Evolutionary conservation across 2,888 invertebrate genomes (phyloP).

Genomic region (Chesias legatella): DNA sequence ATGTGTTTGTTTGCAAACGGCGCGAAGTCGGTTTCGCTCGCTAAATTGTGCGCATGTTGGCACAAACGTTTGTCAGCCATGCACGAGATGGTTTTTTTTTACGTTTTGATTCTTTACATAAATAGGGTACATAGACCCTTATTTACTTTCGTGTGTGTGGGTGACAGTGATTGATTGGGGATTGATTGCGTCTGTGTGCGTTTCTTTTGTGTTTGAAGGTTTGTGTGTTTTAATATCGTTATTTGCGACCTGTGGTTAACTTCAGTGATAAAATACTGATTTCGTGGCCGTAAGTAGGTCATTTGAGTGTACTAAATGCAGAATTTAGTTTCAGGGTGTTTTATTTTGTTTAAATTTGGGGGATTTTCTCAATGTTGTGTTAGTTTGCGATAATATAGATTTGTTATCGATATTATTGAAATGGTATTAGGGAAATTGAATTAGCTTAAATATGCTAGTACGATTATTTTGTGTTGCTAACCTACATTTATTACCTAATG

Average conservation of each 20-base stretch:
- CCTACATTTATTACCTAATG: too few species aligned
- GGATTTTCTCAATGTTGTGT: too few species aligned
- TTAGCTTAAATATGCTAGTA: too few species aligned
- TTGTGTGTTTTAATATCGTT: background rate
- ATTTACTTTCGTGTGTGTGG: slow-evolving; percentile 41
- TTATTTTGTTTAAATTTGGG: too few species aligned
- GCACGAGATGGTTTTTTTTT: slow-evolving; percentile 35
- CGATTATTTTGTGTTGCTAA: too few species aligned
- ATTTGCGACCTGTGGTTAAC: background rate
- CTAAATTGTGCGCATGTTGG: slow-evolving; percentile 45
- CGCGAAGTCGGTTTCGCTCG: slow-evolving; percentile 45
- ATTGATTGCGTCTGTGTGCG: slow-evolving; percentile 29
- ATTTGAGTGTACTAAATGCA: background rate
- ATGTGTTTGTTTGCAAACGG: slow-evolving; percentile 50
- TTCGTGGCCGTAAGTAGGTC: slow-evolving; percentile 9
- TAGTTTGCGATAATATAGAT: too few species aligned
- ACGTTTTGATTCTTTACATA: slow-evolving; percentile 45
- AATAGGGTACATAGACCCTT: slow-evolving; percentile 34
- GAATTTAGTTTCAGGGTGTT: too few species aligned
- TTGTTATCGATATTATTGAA: too few species aligned
- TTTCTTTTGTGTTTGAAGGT: slow-evolving; percentile 17
- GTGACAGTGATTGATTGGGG: slow-evolving; percentile 30
- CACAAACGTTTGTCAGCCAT: slow-evolving; percentile 46
- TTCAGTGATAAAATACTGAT: background rate
- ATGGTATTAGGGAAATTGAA: too few species aligned